These are phyloP conservation scores for Chaetophractus vellerosus DNA, from an alignment of 2,797 vertebrate genomes.

Conservation along the genomic window DNA sequence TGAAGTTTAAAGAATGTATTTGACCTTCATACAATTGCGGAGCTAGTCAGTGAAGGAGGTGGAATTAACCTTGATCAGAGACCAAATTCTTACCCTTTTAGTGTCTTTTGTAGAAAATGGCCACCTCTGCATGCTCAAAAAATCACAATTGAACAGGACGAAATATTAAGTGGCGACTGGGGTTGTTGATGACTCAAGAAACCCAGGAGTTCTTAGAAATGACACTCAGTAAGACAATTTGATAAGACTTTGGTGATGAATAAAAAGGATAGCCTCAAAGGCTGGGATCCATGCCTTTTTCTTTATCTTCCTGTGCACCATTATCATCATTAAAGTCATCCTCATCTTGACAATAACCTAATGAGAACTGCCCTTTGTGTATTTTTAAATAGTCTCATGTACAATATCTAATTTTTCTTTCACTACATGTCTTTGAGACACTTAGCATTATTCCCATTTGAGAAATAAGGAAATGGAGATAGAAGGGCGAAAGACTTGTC, in stretches of 20 bases:
- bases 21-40: background rate
- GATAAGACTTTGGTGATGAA: background rate
- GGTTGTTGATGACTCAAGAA: background rate
- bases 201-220: background rate
- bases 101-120: background rate
- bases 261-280: background rate
- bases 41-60: background rate
- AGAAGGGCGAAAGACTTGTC: background rate
- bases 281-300: background rate
- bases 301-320: background rate
- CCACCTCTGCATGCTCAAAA: background rate
- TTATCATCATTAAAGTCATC: background rate
- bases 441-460: background rate
- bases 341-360: background rate
- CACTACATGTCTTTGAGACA: background rate
- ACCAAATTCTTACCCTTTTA: background rate
- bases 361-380: background rate
- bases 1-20: background rate
- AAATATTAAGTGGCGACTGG: background rate
- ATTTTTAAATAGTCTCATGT: background rate
- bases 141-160: background rate
- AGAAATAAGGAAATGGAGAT: background rate
- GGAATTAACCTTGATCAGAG: background rate
- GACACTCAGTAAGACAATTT: background rate
- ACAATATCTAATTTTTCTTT: slow-evolving; percentile 6